phyloP scores from a whole-genome alignment of 2,797 vertebrate species.

The Anas flavirostris region DNA sequence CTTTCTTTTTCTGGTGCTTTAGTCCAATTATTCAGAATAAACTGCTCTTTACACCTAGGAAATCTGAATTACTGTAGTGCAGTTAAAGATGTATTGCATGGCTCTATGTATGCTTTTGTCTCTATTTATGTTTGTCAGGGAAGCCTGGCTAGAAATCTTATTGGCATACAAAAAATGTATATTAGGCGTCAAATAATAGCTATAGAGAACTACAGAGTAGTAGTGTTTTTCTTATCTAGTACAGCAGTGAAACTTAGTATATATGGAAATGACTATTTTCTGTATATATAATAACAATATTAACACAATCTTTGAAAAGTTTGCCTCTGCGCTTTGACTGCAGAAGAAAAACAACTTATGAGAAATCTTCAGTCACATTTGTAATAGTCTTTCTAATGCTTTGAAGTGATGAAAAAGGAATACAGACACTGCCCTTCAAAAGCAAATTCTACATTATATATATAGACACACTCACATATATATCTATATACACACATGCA shows the following conservation, averaged over 20 bases:
- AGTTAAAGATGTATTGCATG: background rate
- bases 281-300: background rate
- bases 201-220: background rate
- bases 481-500: fast-evolving
- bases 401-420: background rate
- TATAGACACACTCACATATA: fast-evolving
- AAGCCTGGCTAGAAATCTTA: background rate
- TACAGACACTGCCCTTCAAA: background rate
- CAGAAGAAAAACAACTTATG: background rate
- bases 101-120: background rate
- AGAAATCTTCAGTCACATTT: background rate
- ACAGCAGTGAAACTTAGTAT: background rate
- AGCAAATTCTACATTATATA: fast-evolving
- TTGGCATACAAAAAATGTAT: conserved; percentile 46
- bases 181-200: conserved; percentile 2
- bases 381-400: fast-evolving
- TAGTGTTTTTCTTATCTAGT: background rate
- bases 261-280: background rate
- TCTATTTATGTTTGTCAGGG: background rate
- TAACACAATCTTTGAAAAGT: background rate
- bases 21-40: background rate
- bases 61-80: background rate
- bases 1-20: background rate
- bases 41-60: background rate
- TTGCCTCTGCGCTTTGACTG: background rate